Evolutionary conservation across 2,888 invertebrate genomes (phyloP), one percentile per base, ranked within the genome.

Genomic region (Cryptosula pallasiana): DNA sequence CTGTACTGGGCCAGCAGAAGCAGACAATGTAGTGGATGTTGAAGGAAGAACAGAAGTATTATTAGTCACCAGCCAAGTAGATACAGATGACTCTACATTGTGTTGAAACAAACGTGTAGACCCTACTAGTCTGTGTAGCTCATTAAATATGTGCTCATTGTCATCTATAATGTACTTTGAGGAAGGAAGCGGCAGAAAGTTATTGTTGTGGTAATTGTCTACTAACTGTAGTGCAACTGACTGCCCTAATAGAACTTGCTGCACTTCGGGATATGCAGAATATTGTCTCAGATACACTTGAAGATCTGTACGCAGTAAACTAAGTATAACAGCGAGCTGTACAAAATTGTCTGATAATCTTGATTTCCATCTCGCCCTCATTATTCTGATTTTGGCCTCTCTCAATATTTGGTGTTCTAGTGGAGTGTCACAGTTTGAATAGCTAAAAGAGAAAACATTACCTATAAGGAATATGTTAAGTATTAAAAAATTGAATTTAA

Each of bases 301-400:
- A 9, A 63, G 27, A 27, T 63, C 63, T 32, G 63, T 63, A 3
- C 63, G 63, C 27, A 63, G 32, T n/a, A 63, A 63, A 32, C 63
- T 63, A 63, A 63, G 63, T 63, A 63, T 32, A 13, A 63, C 63
- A 29, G 63, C 63, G 2, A 63, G 32, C 5, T 63, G 63, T 32
- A 63, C 63, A 27, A 63, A 63, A 63, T 32, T 34, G 9, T 63
- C 63, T 2, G 63, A 63, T 13, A 63, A 27, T 25, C 20, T 20
- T 9, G 63, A 25, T 63, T 63, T 63, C 63, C 63, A 63, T 27
- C 63, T 25, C 5, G 9, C 25, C 32, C 63, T 63, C 63, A 63
- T 63, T 32, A 27, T 63, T 3, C 32, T 45, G 45, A 45, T 45
- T n/a, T n/a, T n/a, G n/a, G n/a, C n/a, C n/a, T n/a, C n/a, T n/a